Evolutionary conservation across 2,113 vertebrate species (phyloP).

Genomic region (Agelaius tricolor): DNA sequence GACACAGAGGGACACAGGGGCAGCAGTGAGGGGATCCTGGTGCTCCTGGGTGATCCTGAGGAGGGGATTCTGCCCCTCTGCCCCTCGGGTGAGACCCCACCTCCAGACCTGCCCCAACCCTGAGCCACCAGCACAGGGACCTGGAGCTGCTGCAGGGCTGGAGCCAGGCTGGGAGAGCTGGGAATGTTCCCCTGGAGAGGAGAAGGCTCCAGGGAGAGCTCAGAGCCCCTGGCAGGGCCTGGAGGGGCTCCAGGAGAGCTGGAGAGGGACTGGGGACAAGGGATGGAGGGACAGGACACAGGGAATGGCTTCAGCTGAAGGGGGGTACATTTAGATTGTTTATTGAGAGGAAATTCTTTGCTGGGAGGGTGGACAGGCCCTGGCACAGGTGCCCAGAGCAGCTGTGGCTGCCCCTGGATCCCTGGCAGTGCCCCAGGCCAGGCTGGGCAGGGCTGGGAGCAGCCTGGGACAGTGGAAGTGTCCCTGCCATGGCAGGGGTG

Average conservation of each 20-base stretch:
- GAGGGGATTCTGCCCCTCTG: neutral
- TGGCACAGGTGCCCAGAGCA: neutral
- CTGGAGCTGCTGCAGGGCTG: neutral
- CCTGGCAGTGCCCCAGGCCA: neutral
- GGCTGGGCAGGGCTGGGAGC: fast-evolving
- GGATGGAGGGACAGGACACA: neutral
- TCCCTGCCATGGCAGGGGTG: neutral
- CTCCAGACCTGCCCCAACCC: neutral
- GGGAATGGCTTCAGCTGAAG: too few relatives aligned
- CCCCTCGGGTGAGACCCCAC: neutral
- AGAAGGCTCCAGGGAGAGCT: neutral
- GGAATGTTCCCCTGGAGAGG: neutral
- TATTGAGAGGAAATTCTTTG: neutral
- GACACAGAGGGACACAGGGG: neutral
- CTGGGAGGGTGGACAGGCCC: neutral
- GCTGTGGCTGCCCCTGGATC: neutral
- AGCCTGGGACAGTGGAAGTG: fast-evolving
- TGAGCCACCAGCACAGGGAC: neutral
- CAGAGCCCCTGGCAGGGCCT: neutral
- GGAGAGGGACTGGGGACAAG: neutral
- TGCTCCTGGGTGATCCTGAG: neutral
- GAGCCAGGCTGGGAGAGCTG: neutral
- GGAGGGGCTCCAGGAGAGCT: neutral
- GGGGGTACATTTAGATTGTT: fast-evolving
- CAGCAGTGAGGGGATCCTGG: neutral